These are phyloP conservation scores for Pardalotus punctatus DNA, from an alignment of 2,113 vertebrate genomes.

Conservation along the genomic window DNA sequence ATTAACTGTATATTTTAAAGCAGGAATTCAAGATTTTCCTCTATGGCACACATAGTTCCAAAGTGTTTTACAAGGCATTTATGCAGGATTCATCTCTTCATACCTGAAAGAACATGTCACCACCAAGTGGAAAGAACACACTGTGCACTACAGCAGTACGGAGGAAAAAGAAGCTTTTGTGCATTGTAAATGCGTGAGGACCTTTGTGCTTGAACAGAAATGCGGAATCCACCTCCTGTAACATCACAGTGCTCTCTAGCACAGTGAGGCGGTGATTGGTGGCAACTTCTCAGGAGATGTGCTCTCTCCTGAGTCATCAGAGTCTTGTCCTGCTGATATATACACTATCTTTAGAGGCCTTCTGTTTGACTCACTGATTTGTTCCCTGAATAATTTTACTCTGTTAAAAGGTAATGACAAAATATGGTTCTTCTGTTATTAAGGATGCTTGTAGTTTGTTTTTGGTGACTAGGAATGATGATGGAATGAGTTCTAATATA, in stretches of 20 bases:
- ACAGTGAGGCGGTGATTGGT: background rate
- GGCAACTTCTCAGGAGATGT: background rate
- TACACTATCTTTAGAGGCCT: background rate
- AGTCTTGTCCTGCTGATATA: background rate
- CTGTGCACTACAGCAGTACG: background rate
- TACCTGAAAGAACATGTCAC: slow-evolving; percentile 20
- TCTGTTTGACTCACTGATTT: background rate
- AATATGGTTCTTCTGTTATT: background rate
- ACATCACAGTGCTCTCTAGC: background rate
- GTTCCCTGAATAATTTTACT: background rate
- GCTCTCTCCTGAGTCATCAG: background rate
- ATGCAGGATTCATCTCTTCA: background rate
- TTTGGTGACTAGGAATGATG: background rate
- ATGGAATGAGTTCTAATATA: background rate
- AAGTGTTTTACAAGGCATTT: background rate
- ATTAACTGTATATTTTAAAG: slow-evolving; percentile 10
- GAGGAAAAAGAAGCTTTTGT: background rate
- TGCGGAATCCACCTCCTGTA: background rate
- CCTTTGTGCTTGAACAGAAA: background rate
- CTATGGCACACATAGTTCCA: background rate
- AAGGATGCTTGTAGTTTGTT: background rate
- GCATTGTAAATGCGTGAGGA: background rate
- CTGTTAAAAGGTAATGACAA: background rate
- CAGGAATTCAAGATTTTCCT: background rate
- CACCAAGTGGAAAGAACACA: slow-evolving; percentile 39